Percentiles rank a stretch among this genome's conserved stretches.
phyloP scores from a whole-genome alignment of 2,888 invertebrate genomes.

The Seladonia tumulorum region DNA sequence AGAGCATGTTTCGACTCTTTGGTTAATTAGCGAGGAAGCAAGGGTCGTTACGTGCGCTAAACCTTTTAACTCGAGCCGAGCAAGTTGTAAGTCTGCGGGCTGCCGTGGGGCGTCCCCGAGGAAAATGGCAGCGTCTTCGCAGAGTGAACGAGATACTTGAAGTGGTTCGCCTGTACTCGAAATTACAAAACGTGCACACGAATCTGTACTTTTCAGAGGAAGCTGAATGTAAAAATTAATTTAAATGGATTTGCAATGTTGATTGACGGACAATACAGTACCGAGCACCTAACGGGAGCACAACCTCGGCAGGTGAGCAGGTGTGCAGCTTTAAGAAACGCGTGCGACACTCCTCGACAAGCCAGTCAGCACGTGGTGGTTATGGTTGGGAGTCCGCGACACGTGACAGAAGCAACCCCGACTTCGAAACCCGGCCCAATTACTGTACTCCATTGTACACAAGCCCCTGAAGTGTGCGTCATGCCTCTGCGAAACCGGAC shows the following conservation, averaged over 20 bases:
- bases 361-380: slow-evolving; percentile 34
- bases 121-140: not conserved
- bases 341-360: slow-evolving; percentile 11
- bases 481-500: slow-evolving; percentile 62
- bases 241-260: too few relatives aligned
- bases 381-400: slow-evolving; percentile 37
- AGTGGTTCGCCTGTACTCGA: not conserved
- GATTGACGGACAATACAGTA: not conserved
- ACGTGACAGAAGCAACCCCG: slow-evolving; percentile 64
- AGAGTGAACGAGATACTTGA: not conserved
- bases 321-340: slow-evolving; percentile 18
- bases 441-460: slow-evolving; percentile 15
- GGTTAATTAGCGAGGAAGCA: not conserved
- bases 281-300: not conserved
- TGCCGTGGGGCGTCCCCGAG: not conserved
- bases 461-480: slow-evolving; percentile 64
- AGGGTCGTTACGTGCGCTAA: not conserved
- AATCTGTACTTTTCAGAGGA: not conserved
- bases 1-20: not conserved
- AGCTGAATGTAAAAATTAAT: too few relatives aligned
- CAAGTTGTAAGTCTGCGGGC: not conserved
- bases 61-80: not conserved
- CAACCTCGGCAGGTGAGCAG: not conserved
- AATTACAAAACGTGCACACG: not conserved
- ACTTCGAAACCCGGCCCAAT: slow-evolving; percentile 33